Base-by-base conservation (phyloP, 2,888 invertebrate species). In the Chalcosyrphus nemorum region DNA sequence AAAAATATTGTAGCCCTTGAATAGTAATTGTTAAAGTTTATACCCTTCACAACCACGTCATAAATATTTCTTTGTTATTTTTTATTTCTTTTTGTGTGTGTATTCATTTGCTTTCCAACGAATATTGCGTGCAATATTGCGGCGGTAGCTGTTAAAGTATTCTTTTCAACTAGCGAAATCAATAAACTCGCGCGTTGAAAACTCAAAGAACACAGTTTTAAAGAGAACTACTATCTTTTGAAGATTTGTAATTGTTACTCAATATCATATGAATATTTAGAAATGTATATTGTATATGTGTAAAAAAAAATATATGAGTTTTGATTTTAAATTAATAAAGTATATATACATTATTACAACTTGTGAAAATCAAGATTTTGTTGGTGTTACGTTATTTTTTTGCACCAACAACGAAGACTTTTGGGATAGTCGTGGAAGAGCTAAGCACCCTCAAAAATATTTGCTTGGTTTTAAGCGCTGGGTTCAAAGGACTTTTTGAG, bases 271-370 rank as follows among this genome's bases (percentile, higher is more conserved):
- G 54, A 72, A 72, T 56, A 68, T 68, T 78, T 72, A 78, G 63
- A 82, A 74, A 32, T 82, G 72, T 82, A 71, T 82, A 68, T 61
- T 78, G 68, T 82, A 82, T 68, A 68, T 78, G 82, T 82, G 61
- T 68, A 82, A 61, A 81, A 70, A 75, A 72, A 52, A 45, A 77
- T n/a, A n/a, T n/a, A n/a, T 77, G 77, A 77, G 82, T 78, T 82
- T 76, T 77, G 77, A 77, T 77, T 75, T 76, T 61, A 66, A 77
- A 81, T 66, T 72, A 82, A 82, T 78, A 78, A 82, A 82, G 72
- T 68, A 82, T 72, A 74, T 71, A 81, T 59, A 77, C 78, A 63
- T 82, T 82, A 82, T 78, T 77, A 71, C 57, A 81, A 81, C 50
- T 81, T 77, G 77, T 81, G 77, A 57, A 81, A 81, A 71, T 50